These are phyloP conservation scores for Dicrurus megarhynchus DNA, from an alignment of 2,113 vertebrate species.

Conservation along the genomic window DNA sequence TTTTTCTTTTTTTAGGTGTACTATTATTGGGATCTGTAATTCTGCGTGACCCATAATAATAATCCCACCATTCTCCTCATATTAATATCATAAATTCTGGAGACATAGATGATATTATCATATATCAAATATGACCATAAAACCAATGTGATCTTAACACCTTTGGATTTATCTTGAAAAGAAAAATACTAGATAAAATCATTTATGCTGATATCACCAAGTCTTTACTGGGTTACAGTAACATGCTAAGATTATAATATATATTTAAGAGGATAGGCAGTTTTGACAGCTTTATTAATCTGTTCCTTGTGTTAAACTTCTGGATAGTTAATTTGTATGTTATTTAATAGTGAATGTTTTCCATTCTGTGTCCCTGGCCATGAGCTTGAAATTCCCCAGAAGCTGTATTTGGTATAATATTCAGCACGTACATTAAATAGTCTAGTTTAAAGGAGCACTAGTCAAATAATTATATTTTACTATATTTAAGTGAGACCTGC, in stretches of 20 bases:
- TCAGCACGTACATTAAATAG: not conserved
- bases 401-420: not conserved
- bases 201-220: constrained; percentile 21
- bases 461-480: not conserved
- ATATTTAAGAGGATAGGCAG: not conserved
- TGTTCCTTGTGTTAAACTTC: constrained; percentile 9
- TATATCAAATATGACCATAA: constrained; percentile 63
- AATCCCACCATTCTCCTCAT: constrained; percentile 53
- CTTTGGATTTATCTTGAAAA: constrained; percentile 60
- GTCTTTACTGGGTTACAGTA: constrained; percentile 13
- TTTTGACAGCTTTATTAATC: constrained; percentile 37
- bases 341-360: constrained; percentile 17
- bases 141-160: constrained; percentile 57
- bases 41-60: constrained; percentile 41
- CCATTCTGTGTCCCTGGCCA: not conserved
- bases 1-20: constrained; percentile 31
- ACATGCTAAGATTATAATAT: not conserved
- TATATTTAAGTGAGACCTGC: not conserved
- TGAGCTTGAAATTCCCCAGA: not conserved
- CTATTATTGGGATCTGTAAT: constrained; percentile 33
- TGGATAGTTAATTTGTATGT: constrained; percentile 10
- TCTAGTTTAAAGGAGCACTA: not conserved
- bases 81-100: constrained; percentile 60
- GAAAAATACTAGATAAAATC: constrained; percentile 55
- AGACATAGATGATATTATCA: constrained; percentile 60